Evolutionary conservation across 2,113 vertebrate species (phyloP).

Genomic region (Tylochromis polylepis): DNA sequence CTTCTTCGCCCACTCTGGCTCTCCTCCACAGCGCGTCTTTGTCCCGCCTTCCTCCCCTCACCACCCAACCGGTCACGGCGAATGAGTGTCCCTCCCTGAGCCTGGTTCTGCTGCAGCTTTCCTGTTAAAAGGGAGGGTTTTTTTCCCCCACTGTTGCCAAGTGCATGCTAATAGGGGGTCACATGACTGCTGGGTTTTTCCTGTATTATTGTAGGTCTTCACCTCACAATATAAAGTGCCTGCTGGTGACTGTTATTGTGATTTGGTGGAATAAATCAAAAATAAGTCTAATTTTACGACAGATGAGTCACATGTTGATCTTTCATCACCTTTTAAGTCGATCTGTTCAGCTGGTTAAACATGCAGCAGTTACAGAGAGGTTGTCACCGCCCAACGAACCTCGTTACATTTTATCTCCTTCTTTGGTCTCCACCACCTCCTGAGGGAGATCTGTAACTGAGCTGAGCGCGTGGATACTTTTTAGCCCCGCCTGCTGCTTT

Average conservation of each 20-base stretch:
- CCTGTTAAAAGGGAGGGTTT: background rate
- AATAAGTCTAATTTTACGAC: background rate
- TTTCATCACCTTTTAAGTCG: background rate
- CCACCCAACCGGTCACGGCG: no score
- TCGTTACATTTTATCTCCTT: background rate
- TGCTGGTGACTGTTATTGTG: background rate
- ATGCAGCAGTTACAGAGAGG: background rate
- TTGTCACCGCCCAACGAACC: background rate
- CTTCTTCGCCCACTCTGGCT: no score
- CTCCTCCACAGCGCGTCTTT: no score
- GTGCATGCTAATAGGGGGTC: background rate
- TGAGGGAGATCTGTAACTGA: background rate
- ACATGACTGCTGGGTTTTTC: background rate
- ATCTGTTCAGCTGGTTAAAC: background rate
- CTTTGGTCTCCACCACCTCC: background rate
- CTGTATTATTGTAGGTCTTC: background rate
- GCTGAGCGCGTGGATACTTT: background rate
- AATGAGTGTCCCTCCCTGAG: background rate
- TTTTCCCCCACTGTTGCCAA: background rate
- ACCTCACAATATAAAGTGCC: background rate
- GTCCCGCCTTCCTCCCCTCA: no score
- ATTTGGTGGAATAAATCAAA: background rate
- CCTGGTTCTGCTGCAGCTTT: background rate
- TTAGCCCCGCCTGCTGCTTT: rapidly evolving
- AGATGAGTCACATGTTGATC: background rate